Evolutionary conservation across 2,888 invertebrate species (phyloP), one percentile per base, ranked within the genome.

Genomic region (Saturnia japonica): DNA sequence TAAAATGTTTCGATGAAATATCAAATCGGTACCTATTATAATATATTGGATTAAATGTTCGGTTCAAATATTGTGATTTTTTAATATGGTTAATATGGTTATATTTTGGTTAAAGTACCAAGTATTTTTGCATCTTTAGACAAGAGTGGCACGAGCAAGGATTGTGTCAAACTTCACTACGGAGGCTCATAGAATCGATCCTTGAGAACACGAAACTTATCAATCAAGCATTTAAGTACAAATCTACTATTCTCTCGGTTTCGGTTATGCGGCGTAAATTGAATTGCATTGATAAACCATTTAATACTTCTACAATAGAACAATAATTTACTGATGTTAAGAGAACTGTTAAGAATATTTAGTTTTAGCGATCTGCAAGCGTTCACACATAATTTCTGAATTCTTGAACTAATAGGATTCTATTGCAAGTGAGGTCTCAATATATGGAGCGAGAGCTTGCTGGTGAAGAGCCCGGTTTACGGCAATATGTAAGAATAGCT

Each of bases 381-480:
- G 25, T 60, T 25, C 57, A 57, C 57, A 60, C 28, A 28, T 28
- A 4, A 25, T 60, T 60, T 60, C 28, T 60, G 57, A 28, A 28
- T 60, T 60, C 28, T 12, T 60, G 14, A 14, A 60, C 28, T 14
- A 60, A 60, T 60, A 60, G 57, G 57, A 28, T 60, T 60, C 12
- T 25, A 60, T 28, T 60, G 40, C 72, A 43, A 69, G 57, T 60
- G 57, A 60, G 57, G 14, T 28, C 25, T 80, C 79, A 80, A 78
- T 77, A 84, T 88, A 90, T 86, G 89, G 90, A 83, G 91, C 82
- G 91, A 91, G 90, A 91, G 89, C 85, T 76, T 74, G 73, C 73
- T 74, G 72, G 73, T 80, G 80, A 79, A 82, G 78, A 80, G 76
- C 75, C 73, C 76, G 75, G 72, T 76, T 76, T 74, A 74, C 70